Evolutionary conservation across 2,797 vertebrate genomes (phyloP).

Genomic region (Sebastes itinus): DNA sequence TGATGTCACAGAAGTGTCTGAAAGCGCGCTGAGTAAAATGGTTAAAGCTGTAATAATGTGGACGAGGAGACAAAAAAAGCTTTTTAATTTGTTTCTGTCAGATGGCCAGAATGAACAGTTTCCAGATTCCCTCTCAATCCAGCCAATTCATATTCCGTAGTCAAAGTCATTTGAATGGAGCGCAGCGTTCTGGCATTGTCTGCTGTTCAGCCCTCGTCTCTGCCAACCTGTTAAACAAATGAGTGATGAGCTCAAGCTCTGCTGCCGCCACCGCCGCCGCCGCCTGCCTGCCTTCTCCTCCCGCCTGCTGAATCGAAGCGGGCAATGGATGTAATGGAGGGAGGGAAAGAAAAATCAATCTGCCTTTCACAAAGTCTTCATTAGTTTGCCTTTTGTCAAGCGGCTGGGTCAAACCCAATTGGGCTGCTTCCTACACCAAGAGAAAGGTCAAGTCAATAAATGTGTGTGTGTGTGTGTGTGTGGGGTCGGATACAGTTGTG

Average conservation of each 20-base stretch:
- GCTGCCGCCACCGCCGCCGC: neutral
- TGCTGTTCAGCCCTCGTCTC: constrained; percentile 34
- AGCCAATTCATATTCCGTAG: constrained; percentile 27
- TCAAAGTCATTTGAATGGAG: constrained; percentile 27
- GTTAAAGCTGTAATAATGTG: constrained; percentile 19
- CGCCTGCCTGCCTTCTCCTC: constrained; percentile 2
- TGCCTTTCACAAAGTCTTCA: constrained; percentile 77
- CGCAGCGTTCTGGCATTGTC: constrained; percentile 38
- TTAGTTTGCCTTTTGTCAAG: constrained; percentile 76
- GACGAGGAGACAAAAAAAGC: constrained; percentile 15
- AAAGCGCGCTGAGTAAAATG: constrained; percentile 5
- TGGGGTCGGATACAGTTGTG: constrained; percentile 28
- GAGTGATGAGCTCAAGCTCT: constrained; percentile 51
- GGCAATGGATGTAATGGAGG: constrained; percentile 34
- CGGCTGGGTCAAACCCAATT: constrained; percentile 66
- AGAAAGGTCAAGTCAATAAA: constrained; percentile 76
- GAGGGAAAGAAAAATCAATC: constrained; percentile 67
- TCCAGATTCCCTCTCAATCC: constrained; percentile 13
- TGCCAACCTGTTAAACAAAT: constrained; percentile 66
- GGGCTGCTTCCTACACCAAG: constrained; percentile 51
- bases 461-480: constrained; percentile 15
- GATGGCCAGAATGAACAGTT: constrained; percentile 5
- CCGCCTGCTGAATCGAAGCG: constrained; percentile 13
- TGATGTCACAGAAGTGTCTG: neutral
- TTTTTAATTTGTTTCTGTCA: constrained; percentile 45